Base-by-base conservation (phyloP, 2,113 vertebrate species). In the Cercopithecus mona region DNA sequence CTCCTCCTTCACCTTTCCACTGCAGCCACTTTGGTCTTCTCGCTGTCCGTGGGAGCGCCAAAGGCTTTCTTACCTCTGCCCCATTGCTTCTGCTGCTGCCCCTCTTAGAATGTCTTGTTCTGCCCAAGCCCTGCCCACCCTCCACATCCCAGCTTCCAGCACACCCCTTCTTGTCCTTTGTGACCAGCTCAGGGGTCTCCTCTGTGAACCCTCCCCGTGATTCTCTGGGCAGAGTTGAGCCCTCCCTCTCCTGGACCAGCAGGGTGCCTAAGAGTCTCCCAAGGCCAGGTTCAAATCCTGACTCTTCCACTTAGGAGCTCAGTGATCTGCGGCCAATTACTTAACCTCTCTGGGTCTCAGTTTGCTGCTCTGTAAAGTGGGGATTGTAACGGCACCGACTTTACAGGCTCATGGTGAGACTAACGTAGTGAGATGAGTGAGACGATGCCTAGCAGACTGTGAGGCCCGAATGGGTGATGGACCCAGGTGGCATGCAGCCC, bases 61-160 rank as follows among this genome's bases (percentile, higher is more conserved):
- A 1, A 0, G 14, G 61, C 52, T n/a, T 85, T 27, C 84, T 48
- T 17, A 8, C 61, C 78, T 35, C 52, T 43, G 22, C 5, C 5
- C 4, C 4, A 3, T 20, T 16, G 4, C 45, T 32, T 38, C 57
- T 0, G 0, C 61, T 14, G 40, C 18, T 16, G 17, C 52, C 38
- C 68, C 76, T 52, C 55, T 23, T 2, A 57, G 50, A 45, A 22
- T 5, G 38, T 50, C 66, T 72, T 20, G 17, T 25, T 83, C 59
- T 64, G 59, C 76, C 25, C 50, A 32, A 25, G 80, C 35, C 59
- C 50, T 23, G 59, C 32, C 38, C 0, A 8, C 20, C 43, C 4
- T 43, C 72, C 50, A 3, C 40, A 40, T 9, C 86, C 55, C 22
- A 61, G 59, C 55, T 52, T 27, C 11, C 14, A 18, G 86, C n/a